Evolutionary conservation across 2,888 invertebrate species (phyloP).

Genomic region (Blera fallax): DNA sequence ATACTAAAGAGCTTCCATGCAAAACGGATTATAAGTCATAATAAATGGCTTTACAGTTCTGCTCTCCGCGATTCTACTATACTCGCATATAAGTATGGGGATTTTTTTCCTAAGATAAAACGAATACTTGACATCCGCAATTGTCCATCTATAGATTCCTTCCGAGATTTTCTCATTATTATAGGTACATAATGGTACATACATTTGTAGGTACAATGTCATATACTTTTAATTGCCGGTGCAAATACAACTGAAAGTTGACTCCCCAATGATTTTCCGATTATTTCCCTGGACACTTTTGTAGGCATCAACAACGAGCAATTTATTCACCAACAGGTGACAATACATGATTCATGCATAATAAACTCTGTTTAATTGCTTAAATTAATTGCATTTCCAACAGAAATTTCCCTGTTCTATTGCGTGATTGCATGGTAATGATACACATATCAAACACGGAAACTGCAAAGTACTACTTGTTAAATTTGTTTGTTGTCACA

Average conservation of each 20-base stretch:
- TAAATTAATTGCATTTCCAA: background rate
- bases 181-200: background rate
- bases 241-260: background rate
- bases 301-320: background rate
- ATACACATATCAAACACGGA: background rate
- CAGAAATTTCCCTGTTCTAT: background rate
- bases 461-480: background rate
- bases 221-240: background rate
- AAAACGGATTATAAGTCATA: no score
- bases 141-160: no score
- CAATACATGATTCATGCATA: slow-evolving; percentile 4
- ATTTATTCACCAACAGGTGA: background rate
- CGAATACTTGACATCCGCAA: no score
- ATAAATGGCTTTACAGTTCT: no score
- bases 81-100: no score
- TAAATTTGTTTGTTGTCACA: background rate
- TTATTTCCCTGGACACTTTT: background rate
- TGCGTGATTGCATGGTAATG: background rate
- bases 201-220: background rate
- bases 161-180: no score
- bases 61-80: no score
- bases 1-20: no score
- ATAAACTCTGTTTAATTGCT: background rate
- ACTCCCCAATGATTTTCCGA: background rate
- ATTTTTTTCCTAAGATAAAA: no score